phyloP scores from a whole-genome alignment of 1,140 invertebrate species.

The Proctacanthus coquilletti region DNA sequence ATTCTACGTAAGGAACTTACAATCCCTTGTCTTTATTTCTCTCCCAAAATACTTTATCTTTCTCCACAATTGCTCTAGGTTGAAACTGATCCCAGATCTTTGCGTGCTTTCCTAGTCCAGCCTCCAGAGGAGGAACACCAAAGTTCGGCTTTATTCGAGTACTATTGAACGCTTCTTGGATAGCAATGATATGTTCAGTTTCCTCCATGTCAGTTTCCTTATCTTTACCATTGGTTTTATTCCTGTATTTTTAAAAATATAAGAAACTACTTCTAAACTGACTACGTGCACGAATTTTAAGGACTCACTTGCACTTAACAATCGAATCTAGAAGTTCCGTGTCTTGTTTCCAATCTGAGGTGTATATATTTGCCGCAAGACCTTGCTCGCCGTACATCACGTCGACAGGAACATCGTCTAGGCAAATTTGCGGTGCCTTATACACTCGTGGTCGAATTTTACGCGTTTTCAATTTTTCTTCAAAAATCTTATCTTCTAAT shows the following conservation, averaged over 20 bases:
- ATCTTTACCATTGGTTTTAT: too few species aligned
- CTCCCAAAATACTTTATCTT: too few species aligned
- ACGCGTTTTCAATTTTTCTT: not conserved
- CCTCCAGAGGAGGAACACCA: too few species aligned
- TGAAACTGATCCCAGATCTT: too few species aligned
- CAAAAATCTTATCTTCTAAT: not conserved
- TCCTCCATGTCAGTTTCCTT: not conserved
- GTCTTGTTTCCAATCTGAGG: not conserved
- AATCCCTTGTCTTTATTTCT: not conserved
- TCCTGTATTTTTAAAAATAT: not conserved
- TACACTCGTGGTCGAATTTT: not conserved
- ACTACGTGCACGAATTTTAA: not conserved
- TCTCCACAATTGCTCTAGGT: too few species aligned
- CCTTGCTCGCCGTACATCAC: not conserved
- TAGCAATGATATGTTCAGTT: not conserved
- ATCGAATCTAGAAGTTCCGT: not conserved
- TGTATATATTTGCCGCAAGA: not conserved
- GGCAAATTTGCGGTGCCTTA: not conserved
- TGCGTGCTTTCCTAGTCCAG: too few species aligned
- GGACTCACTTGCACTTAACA: not conserved
- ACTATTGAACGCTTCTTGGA: not conserved
- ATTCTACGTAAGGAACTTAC: too few species aligned
- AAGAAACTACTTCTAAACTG: not conserved
- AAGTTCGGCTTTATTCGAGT: not conserved
- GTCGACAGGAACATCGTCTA: not conserved